phyloP scores from a whole-genome alignment of 1,140 invertebrate genomes.

The Diploscapter pachys region DNA sequence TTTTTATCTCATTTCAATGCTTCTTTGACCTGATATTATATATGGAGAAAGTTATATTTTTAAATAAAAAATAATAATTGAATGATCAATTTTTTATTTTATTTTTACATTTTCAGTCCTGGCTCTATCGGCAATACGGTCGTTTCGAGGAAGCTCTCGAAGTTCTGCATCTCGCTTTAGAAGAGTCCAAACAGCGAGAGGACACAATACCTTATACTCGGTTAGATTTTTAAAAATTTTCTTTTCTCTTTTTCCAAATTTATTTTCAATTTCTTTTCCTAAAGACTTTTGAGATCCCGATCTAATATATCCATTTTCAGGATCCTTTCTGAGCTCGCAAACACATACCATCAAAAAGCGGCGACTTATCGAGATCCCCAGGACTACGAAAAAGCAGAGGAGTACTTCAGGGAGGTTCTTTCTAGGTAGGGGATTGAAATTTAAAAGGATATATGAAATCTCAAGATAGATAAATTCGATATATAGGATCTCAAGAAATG shows the following conservation, averaged over 20 bases:
- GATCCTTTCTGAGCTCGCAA: constrained; percentile 55
- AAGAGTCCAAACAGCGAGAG: constrained; percentile 40
- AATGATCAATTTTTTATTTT: background rate
- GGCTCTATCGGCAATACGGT: constrained; percentile 50
- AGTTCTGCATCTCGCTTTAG: constrained; percentile 44
- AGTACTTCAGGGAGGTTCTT: constrained; percentile 44
- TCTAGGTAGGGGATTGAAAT: too few species aligned
- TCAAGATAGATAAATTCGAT: too few species aligned
- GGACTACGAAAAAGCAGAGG: constrained; percentile 51
- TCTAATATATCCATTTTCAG: constrained; percentile 9
- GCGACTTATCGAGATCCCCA: too few species aligned
- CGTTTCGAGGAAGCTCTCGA: constrained; percentile 49
- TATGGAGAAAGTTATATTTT: too few species aligned
- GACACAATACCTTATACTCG: constrained; percentile 37
- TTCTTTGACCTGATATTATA: too few species aligned
- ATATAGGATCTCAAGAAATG: too few species aligned
- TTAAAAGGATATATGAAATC: too few species aligned
- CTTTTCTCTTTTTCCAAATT: too few species aligned
- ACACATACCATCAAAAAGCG: constrained; percentile 49
- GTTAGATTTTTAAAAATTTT: too few species aligned
- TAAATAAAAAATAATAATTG: background rate
- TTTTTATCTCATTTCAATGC: background rate
- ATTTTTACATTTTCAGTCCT: constrained; percentile 39
- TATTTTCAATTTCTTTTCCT: too few species aligned
- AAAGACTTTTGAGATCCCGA: background rate